A percentile compares a stretch with the other conserved stretches of the same genome.
Evolutionary conservation across 2,888 invertebrate species (phyloP).

Genomic region (Drosophila ezoana): DNA sequence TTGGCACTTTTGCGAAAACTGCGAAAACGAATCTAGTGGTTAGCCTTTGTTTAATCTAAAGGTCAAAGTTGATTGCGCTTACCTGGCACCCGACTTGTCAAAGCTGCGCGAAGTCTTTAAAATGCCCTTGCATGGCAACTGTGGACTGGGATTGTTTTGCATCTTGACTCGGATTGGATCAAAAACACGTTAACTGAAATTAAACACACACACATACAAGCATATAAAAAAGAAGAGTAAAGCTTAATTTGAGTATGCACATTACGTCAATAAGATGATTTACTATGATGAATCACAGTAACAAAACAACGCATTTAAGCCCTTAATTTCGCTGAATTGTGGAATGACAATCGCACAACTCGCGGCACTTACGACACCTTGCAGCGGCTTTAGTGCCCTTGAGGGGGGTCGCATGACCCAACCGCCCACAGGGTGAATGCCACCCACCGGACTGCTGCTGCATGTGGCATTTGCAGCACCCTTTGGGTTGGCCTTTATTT

Average conservation of each 20-base stretch:
- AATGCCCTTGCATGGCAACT: constrained; percentile 90
- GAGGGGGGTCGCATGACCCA: constrained; percentile 59
- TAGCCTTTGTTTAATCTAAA: constrained; percentile 22
- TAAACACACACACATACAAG: constrained; percentile 5
- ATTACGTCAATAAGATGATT: constrained; percentile 53
- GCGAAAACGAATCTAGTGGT: neutral
- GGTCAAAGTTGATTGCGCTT: constrained; percentile 57
- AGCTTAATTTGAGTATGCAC: constrained; percentile 34
- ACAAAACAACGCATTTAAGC: constrained; percentile 29
- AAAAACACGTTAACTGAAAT: constrained; percentile 32
- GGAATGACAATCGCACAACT: constrained; percentile 34
- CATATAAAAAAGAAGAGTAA: neutral
- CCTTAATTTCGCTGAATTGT: constrained; percentile 43
- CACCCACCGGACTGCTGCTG: constrained; percentile 40
- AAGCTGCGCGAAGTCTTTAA: constrained; percentile 96
- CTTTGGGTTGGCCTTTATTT: constrained; percentile 34
- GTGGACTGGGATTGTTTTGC: constrained; percentile 84
- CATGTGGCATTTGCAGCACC: constrained; percentile 65
- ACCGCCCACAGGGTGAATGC: constrained; percentile 54
- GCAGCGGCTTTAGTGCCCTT: constrained; percentile 63
- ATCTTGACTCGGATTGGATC: constrained; percentile 53
- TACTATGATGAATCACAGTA: constrained; percentile 55
- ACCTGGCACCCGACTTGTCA: constrained; percentile 88
- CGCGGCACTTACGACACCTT: constrained; percentile 68
- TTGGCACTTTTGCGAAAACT: constrained; percentile 89